Evolutionary conservation across 2,888 invertebrate genomes (phyloP).

Genomic region (Melipona bicolor): DNA sequence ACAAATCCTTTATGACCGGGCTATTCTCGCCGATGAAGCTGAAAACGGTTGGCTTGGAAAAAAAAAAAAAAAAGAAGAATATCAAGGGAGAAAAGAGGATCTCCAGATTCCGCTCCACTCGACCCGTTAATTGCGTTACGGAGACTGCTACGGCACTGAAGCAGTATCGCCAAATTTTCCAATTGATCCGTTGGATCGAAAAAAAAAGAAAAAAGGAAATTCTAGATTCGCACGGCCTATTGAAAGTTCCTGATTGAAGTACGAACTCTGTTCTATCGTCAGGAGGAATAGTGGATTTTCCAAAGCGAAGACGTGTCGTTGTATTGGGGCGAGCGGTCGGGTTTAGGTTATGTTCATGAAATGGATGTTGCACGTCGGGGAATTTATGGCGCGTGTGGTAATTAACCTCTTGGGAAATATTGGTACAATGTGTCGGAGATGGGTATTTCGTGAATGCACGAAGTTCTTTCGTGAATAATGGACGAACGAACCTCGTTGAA

Average conservation of each 20-base stretch:
- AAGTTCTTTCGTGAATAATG: neutral
- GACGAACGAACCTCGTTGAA: too few relatives aligned
- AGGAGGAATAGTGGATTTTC: neutral
- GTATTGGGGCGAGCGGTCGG: neutral
- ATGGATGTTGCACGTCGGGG: neutral
- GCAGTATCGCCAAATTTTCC: slow-evolving; percentile 7
- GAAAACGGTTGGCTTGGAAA: slow-evolving; percentile 52
- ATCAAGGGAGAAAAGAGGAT: slow-evolving; percentile 42
- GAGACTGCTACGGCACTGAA: neutral
- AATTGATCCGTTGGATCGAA: neutral
- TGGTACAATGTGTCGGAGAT: neutral
- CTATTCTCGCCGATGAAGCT: slow-evolving; percentile 65
- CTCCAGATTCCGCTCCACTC: slow-evolving; percentile 43
- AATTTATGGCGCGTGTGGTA: neutral
- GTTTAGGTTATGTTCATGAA: neutral
- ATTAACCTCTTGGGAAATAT: neutral
- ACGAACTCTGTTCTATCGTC: neutral
- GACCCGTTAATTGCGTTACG: slow-evolving; percentile 50
- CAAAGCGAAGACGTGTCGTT: neutral
- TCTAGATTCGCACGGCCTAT: neutral
- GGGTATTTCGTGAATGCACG: neutral
- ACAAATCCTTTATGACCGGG: slow-evolving; percentile 68
- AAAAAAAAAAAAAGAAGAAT: slow-evolving; percentile 14
- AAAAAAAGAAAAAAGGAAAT: neutral
- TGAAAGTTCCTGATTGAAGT: neutral